Percentiles rank a stretch among this genome's conserved stretches.
phyloP scores from a whole-genome alignment of 92 coral and sea anemone genomes.

The Umimayanthus kanabou region DNA sequence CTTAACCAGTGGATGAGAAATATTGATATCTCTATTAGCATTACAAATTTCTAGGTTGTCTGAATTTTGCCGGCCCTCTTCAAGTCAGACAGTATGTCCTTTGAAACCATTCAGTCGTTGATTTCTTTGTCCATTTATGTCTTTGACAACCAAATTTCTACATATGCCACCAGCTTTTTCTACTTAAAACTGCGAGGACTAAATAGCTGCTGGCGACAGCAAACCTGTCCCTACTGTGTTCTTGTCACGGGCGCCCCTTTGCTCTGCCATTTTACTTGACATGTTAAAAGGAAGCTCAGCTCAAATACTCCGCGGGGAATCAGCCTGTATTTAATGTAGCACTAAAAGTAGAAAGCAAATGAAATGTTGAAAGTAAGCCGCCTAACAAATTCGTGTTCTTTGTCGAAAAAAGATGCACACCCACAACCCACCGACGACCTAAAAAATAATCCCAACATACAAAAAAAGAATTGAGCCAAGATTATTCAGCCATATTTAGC shows the following conservation, averaged over 20 bases:
- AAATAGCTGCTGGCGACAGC: constrained; percentile 24
- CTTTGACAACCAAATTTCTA: constrained; percentile 23
- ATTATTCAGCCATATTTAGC: background rate
- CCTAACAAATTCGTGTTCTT: constrained; percentile 7
- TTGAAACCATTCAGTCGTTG: constrained; percentile 5
- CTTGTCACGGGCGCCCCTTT: background rate
- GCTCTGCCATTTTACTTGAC: background rate
- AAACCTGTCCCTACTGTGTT: constrained; percentile 16
- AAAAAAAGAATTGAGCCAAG: background rate
- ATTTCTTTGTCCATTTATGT: background rate
- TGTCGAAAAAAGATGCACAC: background rate
- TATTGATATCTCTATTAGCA: too few relatives aligned
- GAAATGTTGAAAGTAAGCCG: background rate
- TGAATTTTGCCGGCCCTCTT: background rate
- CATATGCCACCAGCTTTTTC: constrained; percentile 15
- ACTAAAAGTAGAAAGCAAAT: background rate
- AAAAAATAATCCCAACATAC: background rate
- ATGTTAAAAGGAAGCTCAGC: constrained; percentile 15
- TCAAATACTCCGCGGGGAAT: constrained; percentile 22
- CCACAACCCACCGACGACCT: background rate
- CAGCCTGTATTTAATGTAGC: constrained; percentile 15
- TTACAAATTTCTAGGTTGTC: background rate
- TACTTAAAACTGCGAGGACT: background rate
- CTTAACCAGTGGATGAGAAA: too few relatives aligned
- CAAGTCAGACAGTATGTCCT: background rate